Evolutionary conservation across 2,113 vertebrate genomes (phyloP).

Genomic region (Hirundichthys speculiger): DNA sequence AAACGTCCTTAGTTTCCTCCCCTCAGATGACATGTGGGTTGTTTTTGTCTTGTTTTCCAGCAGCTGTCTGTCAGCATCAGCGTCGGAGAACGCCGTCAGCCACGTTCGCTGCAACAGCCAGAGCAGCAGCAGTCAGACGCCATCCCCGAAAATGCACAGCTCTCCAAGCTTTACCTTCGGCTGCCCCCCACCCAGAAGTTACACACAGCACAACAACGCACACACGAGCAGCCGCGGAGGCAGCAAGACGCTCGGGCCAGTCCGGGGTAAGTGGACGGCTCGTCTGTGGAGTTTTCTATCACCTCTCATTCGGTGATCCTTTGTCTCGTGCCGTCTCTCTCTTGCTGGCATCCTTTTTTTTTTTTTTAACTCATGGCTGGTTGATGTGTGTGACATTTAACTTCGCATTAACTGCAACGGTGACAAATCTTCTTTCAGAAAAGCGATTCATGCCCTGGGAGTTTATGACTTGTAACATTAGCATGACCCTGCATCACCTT

Average conservation of each 20-base stretch:
- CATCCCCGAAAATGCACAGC: conserved; percentile 83
- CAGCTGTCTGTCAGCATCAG: conserved; percentile 83
- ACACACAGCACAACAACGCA: conserved; percentile 56
- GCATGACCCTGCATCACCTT: conserved; percentile 11
- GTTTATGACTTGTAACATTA: background rate
- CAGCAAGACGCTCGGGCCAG: conserved; percentile 75
- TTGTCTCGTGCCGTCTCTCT: background rate
- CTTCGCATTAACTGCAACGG: background rate
- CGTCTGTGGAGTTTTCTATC: conserved; percentile 13
- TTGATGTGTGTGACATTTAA: conserved; percentile 1
- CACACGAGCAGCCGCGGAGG: conserved; percentile 56
- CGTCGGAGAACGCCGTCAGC: conserved; percentile 84
- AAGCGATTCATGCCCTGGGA: conserved; percentile 6
- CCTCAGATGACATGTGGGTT: background rate
- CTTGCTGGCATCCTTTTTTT: background rate
- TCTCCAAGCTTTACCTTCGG: conserved; percentile 90
- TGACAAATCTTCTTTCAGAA: background rate
- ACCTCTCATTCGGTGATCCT: background rate
- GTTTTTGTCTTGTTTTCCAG: background rate
- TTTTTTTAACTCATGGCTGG: background rate
- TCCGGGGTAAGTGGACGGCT: conserved; percentile 93
- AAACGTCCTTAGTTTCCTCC: rapidly evolving
- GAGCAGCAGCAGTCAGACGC: conserved; percentile 84
- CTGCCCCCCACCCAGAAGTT: conserved; percentile 65
- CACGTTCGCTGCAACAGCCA: conserved; percentile 85